Base-by-base conservation (phyloP, 2,797 vertebrate genomes). In the Acipenser transmontanus region DNA sequence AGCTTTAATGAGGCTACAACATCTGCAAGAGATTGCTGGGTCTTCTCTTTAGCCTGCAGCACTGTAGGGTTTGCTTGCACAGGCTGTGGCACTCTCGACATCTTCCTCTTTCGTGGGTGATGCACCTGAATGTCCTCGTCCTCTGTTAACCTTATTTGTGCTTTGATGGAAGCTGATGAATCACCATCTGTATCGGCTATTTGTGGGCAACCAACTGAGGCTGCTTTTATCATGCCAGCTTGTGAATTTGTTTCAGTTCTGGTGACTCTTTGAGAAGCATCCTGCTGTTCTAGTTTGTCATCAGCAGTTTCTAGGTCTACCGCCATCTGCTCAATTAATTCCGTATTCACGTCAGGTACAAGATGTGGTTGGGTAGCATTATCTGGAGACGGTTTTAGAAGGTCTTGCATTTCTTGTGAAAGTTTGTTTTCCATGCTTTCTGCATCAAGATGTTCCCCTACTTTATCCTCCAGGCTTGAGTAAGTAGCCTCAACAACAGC, bases 1-100 rank as follows among this genome's bases (percentile, higher is more conserved):
- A 99, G 88, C 83, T 99, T 99, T 59, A 99, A 82, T 14, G 96
- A 93, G 81, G 98, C 97, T 77, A 98, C 97, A 0, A 99, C 83
- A 14, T 94, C 95, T 10, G 97, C 97, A 61, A 99, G 80, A 0
- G 97, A 98, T 80, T 97, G 95, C 78, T 98, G 96, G 1, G 91
- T 93, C 66, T 85, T 88, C 77, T 97, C 96, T 74, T 92, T 96
- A 8, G 94, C 93, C 75, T 94, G 95, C 63, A 90, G 88, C 57
- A 87, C 61, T 13, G 88, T 79, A 4, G 92, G 82, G 79, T 84
- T 88, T 0, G 77, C 73, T 78, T 93, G 94, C 8, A 87, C 88
- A 68, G 89, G 83, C 65, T 87, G 78, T 50, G 88, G 88, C 66
- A 92, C 85, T 60, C 92, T 92, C 0, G 86, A 92, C 85, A 98